Evolutionary conservation across 2,113 vertebrate species (phyloP).

Genomic region (Prolemur simus): DNA sequence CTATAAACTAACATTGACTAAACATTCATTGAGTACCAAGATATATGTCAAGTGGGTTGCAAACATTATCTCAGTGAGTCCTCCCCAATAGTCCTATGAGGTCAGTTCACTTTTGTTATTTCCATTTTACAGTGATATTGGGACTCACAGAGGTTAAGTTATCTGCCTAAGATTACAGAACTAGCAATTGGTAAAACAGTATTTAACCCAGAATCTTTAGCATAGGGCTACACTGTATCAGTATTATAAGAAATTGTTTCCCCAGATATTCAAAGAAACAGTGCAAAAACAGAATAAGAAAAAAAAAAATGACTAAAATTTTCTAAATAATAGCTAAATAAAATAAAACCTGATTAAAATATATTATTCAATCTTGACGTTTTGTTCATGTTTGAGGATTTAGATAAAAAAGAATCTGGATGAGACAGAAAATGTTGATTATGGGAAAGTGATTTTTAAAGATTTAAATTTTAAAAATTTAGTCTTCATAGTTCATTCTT

Average conservation of each 20-base stretch:
- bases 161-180: background rate
- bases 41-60: background rate
- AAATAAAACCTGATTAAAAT: slow-evolving; percentile 13
- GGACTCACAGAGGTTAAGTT: background rate
- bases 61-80: background rate
- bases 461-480: slow-evolving; percentile 58
- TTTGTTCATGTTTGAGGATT: slow-evolving; percentile 13
- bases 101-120: background rate
- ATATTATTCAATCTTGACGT: background rate
- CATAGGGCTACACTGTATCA: background rate
- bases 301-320: background rate
- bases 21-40: background rate
- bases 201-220: background rate
- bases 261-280: slow-evolving; percentile 41
- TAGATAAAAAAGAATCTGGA: slow-evolving; percentile 43
- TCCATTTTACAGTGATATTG: background rate
- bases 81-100: background rate
- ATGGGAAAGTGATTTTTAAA: slow-evolving; percentile 40
- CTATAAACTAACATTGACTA: slow-evolving; percentile 5
- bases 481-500: slow-evolving; percentile 50
- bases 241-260: background rate
- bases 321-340: background rate
- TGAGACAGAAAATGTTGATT: slow-evolving; percentile 55
- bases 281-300: background rate
- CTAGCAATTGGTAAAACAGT: background rate